Percentiles rank a stretch among this genome's conserved stretches.
These are phyloP conservation scores for Sprattus sprattus DNA, from an alignment of 2,113 vertebrate species.

Conservation along the genomic window DNA sequence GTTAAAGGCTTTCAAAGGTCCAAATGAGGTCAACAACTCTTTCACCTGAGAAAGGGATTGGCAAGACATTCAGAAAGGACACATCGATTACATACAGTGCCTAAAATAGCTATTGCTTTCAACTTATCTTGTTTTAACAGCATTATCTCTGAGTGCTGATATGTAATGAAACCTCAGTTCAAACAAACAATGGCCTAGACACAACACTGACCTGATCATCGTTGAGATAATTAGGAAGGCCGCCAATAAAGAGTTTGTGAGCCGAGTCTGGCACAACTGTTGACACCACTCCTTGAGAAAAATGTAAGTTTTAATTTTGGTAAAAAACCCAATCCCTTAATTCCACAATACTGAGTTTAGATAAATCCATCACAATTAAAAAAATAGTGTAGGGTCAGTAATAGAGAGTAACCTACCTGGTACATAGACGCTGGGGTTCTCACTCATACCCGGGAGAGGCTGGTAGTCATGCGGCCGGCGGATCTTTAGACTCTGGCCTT, in stretches of 20 bases:
- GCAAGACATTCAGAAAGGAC: neutral
- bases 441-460: slow-evolving; percentile 90
- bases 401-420: slow-evolving; percentile 73
- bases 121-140: too few species aligned
- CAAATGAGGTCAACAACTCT: slow-evolving; percentile 88
- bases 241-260: slow-evolving; percentile 89
- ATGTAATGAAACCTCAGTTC: neutral
- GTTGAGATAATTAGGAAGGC: slow-evolving; percentile 89
- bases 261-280: slow-evolving; percentile 92
- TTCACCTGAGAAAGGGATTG: slow-evolving; percentile 76
- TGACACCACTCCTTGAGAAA: slow-evolving; percentile 81
- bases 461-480: slow-evolving; percentile 90
- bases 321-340: neutral
- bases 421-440: slow-evolving; percentile 91
- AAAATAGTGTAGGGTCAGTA: neutral
- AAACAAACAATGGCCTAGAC: neutral
- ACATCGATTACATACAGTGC: neutral
- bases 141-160: neutral
- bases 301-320: neutral
- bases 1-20: slow-evolving; percentile 90
- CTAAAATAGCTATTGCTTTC: too few species aligned
- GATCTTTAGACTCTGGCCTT: slow-evolving; percentile 91
- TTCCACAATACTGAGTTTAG: too few species aligned
- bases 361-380: neutral
- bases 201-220: slow-evolving; percentile 83